phyloP scores from a whole-genome alignment of 2,888 invertebrate genomes.

The Ischnura elegans region DNA sequence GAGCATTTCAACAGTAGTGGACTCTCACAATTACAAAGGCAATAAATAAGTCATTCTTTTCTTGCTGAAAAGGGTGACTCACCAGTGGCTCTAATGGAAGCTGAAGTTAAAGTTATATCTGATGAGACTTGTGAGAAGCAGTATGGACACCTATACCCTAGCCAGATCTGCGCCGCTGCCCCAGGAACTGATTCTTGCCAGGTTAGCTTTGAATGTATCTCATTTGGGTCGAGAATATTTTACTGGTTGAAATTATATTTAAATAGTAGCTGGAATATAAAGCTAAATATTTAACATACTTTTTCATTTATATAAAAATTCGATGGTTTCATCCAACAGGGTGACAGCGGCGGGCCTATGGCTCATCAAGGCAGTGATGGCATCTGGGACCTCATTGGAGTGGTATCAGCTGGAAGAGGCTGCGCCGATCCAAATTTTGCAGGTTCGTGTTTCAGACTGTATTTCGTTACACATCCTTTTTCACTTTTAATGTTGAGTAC shows the following conservation, averaged over 20 bases:
- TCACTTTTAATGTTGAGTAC: too few relatives aligned
- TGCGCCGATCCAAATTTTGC: slow-evolving; percentile 51
- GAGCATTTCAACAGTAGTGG: too few relatives aligned
- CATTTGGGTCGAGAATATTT: not conserved
- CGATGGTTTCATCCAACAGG: not conserved
- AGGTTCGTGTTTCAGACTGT: not conserved
- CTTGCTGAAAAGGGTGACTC: not conserved
- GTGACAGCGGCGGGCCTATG: slow-evolving; percentile 51
- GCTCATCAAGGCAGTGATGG: slow-evolving; percentile 1
- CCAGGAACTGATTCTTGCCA: slow-evolving; percentile 56
- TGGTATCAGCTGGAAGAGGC: slow-evolving; percentile 33
- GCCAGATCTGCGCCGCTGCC: slow-evolving; percentile 47
- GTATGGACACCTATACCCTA: slow-evolving; percentile 5
- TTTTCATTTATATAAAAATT: too few relatives aligned
- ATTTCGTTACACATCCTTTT: not conserved
- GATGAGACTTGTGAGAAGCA: slow-evolving; percentile 37
- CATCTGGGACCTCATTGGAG: slow-evolving; percentile 44
- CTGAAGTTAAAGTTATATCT: slow-evolving; percentile 17
- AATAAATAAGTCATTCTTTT: too few relatives aligned
- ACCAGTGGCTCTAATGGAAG: slow-evolving; percentile 42
- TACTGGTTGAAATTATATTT: not conserved
- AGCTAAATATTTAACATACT: not conserved
- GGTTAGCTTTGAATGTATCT: not conserved
- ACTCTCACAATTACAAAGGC: too few relatives aligned
- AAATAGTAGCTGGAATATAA: too few relatives aligned